These are phyloP conservation scores for Ditylenchus dipsaci DNA, from an alignment of 1,140 invertebrate genomes.

Conservation along the genomic window DNA sequence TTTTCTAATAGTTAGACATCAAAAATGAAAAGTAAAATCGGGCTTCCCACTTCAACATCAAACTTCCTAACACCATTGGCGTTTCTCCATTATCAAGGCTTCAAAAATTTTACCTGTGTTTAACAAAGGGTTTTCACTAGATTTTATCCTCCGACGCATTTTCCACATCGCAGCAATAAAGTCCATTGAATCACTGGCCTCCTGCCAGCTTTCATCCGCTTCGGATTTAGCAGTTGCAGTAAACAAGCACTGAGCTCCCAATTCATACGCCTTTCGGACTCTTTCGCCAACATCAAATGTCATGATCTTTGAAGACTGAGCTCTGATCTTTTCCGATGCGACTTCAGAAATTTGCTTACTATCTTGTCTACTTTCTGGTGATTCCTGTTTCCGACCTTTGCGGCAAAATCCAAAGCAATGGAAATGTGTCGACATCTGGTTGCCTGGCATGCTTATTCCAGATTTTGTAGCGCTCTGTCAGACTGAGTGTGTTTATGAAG, in stretches of 20 bases:
- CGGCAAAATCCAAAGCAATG: constrained; percentile 9
- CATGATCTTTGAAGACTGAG: too few relatives aligned
- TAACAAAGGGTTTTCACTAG: background rate
- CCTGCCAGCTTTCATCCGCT: background rate
- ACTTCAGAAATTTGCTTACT: background rate
- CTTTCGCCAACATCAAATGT: constrained; percentile 9
- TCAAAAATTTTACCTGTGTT: too few relatives aligned
- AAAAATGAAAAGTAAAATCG: too few relatives aligned
- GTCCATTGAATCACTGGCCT: background rate
- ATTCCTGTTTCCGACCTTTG: background rate
- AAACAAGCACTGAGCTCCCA: background rate
- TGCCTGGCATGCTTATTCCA: constrained; percentile 38
- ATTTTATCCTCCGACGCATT: background rate
- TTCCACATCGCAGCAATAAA: constrained; percentile 3
- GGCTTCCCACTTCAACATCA: too few relatives aligned
- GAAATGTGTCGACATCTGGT: constrained; percentile 14
- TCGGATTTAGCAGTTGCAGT: background rate
- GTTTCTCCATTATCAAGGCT: too few relatives aligned
- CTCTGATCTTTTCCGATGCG: too few relatives aligned
- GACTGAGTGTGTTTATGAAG: constrained; percentile 26
- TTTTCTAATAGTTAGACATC: too few relatives aligned
- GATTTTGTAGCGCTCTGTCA: constrained; percentile 27
- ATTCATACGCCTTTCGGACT: constrained; percentile 1
- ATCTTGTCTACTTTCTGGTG: background rate
- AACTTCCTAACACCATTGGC: too few relatives aligned